phyloP scores from a whole-genome alignment of 2,113 vertebrate species.

The Odobenus rosmarus region DNA sequence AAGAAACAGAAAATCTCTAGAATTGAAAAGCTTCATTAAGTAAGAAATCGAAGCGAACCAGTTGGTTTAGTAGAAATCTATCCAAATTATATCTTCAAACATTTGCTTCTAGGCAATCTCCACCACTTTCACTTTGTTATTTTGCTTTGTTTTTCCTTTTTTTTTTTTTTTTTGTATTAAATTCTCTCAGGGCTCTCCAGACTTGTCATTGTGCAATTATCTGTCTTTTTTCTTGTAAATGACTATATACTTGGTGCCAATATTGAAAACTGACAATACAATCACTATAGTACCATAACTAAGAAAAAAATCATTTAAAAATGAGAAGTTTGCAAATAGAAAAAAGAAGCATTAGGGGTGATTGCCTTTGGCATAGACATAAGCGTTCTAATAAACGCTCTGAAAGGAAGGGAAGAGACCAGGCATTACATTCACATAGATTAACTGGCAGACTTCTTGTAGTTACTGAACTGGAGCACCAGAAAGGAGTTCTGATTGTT shows the following conservation, averaged over 20 bases:
- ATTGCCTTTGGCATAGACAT: neutral
- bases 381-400: neutral
- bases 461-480: neutral
- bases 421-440: neutral
- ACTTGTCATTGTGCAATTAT: slow-evolving; percentile 86
- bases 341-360: neutral
- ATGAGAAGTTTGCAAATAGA: slow-evolving; percentile 81
- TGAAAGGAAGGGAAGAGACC: neutral
- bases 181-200: slow-evolving; percentile 86
- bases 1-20: slow-evolving; percentile 91
- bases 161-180: slow-evolving; percentile 86
- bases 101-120: slow-evolving; percentile 68
- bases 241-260: slow-evolving; percentile 84
- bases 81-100: slow-evolving; percentile 52
- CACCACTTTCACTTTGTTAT: slow-evolving; percentile 47
- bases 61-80: slow-evolving; percentile 55
- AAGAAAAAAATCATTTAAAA: slow-evolving; percentile 81
- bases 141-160: neutral
- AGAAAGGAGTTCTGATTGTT: neutral
- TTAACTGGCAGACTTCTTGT: neutral
- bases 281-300: slow-evolving; percentile 65
- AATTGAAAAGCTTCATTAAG: slow-evolving; percentile 95
- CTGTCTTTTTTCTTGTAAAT: slow-evolving; percentile 80
- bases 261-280: neutral
- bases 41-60: slow-evolving; percentile 88